These are phyloP conservation scores for Ferdinandea cuprea DNA, from an alignment of 2,888 invertebrate species.

Conservation along the genomic window DNA sequence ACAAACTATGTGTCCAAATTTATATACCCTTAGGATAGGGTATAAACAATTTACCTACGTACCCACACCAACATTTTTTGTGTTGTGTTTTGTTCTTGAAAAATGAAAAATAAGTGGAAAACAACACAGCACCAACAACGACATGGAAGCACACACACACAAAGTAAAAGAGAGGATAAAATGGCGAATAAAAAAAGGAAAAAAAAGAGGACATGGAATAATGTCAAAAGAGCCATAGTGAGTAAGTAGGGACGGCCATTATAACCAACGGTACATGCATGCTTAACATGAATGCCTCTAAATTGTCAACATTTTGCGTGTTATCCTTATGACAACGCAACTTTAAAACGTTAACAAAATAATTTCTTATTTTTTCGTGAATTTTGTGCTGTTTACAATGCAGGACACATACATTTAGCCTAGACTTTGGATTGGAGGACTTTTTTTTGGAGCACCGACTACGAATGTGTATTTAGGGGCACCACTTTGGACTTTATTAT, in stretches of 20 bases:
- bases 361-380: background rate
- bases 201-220: slow-evolving; percentile 6
- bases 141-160: background rate
- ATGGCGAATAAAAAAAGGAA: background rate
- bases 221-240: slow-evolving; percentile 10
- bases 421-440: background rate
- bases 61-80: background rate
- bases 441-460: background rate
- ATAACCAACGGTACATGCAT: background rate
- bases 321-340: slow-evolving; percentile 40
- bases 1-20: too few relatives aligned
- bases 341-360: slow-evolving; percentile 37
- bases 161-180: background rate
- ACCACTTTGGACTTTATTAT: background rate
- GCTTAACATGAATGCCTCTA: slow-evolving; percentile 43
- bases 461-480: slow-evolving; percentile 1
- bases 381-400: background rate
- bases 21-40: too few relatives aligned
- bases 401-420: slow-evolving; percentile 14
- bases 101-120: slow-evolving; percentile 19
- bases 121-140: background rate
- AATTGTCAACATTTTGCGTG: slow-evolving; percentile 49
- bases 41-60: slow-evolving; percentile 2
- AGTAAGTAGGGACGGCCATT: background rate
- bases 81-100: background rate